phyloP scores from a whole-genome alignment of 2,797 vertebrate genomes.

The Spinus pinus region DNA sequence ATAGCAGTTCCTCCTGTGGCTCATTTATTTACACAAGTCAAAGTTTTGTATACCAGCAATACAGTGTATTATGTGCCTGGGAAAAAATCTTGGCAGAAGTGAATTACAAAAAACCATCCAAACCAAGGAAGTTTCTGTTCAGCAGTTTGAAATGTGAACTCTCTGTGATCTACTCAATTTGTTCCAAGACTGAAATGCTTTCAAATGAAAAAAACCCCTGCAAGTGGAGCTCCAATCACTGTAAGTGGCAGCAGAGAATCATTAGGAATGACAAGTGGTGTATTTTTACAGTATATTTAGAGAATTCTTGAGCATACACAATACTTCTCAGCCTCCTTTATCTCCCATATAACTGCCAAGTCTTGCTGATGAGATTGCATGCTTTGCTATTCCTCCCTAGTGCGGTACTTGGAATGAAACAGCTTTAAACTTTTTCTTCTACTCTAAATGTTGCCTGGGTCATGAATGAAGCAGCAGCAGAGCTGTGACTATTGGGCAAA shows the following conservation, averaged over 20 bases:
- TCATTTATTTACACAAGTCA: constrained; percentile 28
- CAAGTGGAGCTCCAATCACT: constrained; percentile 43
- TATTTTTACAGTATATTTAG: constrained; percentile 63
- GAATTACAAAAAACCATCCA: not conserved
- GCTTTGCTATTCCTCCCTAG: not conserved
- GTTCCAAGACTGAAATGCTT: constrained; percentile 40
- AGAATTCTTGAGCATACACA: constrained; percentile 37
- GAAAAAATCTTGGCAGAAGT: constrained; percentile 24
- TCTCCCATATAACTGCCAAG: not conserved
- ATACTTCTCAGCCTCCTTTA: not conserved
- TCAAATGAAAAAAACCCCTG: not conserved
- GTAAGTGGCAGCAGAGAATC: constrained; percentile 44
- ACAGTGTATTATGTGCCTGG: not conserved
- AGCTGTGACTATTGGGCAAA: not conserved
- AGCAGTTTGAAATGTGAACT: constrained; percentile 26
- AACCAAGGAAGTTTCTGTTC: not conserved
- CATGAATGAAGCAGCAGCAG: not conserved
- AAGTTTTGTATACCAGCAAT: not conserved
- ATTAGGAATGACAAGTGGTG: constrained; percentile 56
- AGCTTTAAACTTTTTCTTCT: not conserved
- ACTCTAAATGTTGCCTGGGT: not conserved
- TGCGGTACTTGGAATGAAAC: not conserved
- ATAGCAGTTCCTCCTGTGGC: not conserved
- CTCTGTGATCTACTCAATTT: constrained; percentile 42
- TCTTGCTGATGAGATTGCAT: not conserved